Conservation (phyloP, 2,888 invertebrate genomes). For the Artemia sp. region DNA sequence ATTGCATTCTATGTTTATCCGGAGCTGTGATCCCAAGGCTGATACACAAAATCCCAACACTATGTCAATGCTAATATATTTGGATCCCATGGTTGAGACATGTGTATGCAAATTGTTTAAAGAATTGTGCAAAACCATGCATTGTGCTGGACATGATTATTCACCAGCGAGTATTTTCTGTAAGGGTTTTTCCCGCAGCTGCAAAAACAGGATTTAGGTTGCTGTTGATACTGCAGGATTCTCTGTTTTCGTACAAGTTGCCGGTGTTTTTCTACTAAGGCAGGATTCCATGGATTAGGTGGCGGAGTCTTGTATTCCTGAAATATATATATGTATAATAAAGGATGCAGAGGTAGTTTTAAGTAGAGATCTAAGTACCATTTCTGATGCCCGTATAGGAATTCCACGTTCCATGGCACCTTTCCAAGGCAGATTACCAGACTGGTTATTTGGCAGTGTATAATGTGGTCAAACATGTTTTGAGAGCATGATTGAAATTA, state of each 20-base stretch:
- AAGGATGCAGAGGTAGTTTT: background rate
- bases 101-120: background rate
- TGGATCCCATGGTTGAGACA: no score
- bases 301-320: slow-evolving; percentile 5
- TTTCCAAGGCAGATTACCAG: no score
- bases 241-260: slow-evolving; percentile 6
- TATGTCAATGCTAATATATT: no score
- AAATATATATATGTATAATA: background rate
- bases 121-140: background rate
- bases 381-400: no score
- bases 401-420: no score
- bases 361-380: no score
- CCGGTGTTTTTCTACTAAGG: background rate
- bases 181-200: background rate
- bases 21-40: no score
- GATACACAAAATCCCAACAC: no score
- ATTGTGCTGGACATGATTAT: background rate
- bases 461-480: no score
- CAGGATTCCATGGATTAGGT: slow-evolving; percentile 13
- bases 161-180: background rate
- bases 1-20: no score
- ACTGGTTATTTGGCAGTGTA: no score
- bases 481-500: no score
- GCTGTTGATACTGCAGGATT: slow-evolving; percentile 11
- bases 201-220: background rate